Evolutionary conservation across 2,797 vertebrate genomes (phyloP), one percentile per base, ranked within the genome.

Genomic region (Diplodus puntazzo): DNA sequence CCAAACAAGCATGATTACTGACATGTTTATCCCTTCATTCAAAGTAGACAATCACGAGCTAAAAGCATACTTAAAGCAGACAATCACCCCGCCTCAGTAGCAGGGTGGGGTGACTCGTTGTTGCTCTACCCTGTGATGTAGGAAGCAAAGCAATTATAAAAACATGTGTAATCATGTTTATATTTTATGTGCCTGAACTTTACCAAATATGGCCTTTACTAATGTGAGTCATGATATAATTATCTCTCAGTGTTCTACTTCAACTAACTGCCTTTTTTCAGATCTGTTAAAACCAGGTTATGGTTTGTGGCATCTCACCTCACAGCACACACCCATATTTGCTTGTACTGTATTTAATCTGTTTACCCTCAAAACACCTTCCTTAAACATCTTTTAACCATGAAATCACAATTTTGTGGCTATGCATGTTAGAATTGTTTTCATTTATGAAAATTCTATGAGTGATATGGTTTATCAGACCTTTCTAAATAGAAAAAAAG

Each of bases 1-100:
- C 66, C 43, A 79, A 77, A 78, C 42, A 52, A 69, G 34, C 55
- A 20, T 7, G 48, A 67, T 66, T 52, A 74, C 79, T 88, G 84
- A 88, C 86, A 88, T 42, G 25, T 89, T 88, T 91, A 83, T 88
- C 80, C 42, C 46, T 39, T 77, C 86, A 85, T 87, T 90, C 70
- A 88, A 67, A 73, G 45, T 0, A 61, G 55, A 87, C 84, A 87
- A 90, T 86, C 62, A 27, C 34, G 39, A 39, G 39, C 39, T 39
- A 39, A 39, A 39, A 39, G 39, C 39, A 39, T 54, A 85, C 85
- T 90, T 68, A 88, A 65, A 73, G 45, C 0, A 61, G 55, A 87
- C 84, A 87, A 90, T 86, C 62, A 34, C 42, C 73, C 55, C 64
- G 60, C 58, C 61, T 78, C 65, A 72, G 75, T 45, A 11, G 25